phyloP scores from a whole-genome alignment of 2,113 vertebrate genomes.

The Boulengeromyrus knoepffleri region DNA sequence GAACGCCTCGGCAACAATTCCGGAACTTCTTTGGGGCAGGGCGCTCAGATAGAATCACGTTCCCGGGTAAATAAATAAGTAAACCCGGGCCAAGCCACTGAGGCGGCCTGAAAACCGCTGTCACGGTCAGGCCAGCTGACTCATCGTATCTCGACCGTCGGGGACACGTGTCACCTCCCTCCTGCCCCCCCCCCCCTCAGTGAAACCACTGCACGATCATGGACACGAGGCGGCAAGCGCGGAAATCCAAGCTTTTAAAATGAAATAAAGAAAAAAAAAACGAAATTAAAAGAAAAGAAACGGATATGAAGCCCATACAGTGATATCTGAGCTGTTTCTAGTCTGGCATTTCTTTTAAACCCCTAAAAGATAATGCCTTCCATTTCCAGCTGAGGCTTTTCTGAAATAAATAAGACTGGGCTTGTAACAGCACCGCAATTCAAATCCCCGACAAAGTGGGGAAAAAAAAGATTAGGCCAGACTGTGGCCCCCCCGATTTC shows the following conservation, averaged over 20 bases:
- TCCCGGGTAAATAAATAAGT: neutral
- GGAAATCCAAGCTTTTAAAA: neutral
- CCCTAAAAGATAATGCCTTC: slow-evolving; percentile 34
- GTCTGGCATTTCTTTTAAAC: slow-evolving; percentile 19
- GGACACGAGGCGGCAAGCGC: neutral
- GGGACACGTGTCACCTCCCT: neutral
- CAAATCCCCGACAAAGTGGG: slow-evolving; percentile 23
- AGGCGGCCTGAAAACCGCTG: neutral
- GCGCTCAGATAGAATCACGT: neutral
- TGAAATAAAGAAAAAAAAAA: neutral
- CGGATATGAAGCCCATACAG: slow-evolving; percentile 27
- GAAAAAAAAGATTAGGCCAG: slow-evolving; percentile 34
- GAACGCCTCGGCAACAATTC: slow-evolving; percentile 40
- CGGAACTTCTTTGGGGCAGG: neutral
- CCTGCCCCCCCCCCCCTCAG: too few species aligned
- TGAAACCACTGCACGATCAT: neutral
- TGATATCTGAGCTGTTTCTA: slow-evolving; percentile 23
- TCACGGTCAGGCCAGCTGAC: neutral
- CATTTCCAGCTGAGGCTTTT: slow-evolving; percentile 28
- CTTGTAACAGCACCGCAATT: slow-evolving; percentile 22
- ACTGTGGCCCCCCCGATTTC: slow-evolving; percentile 31
- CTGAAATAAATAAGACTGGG: slow-evolving; percentile 29
- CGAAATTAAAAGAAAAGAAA: neutral
- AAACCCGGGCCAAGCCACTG: neutral
- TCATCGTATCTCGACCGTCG: neutral